Base-by-base conservation (phyloP, 2,888 invertebrate genomes). In the Campoletis raptor region DNA sequence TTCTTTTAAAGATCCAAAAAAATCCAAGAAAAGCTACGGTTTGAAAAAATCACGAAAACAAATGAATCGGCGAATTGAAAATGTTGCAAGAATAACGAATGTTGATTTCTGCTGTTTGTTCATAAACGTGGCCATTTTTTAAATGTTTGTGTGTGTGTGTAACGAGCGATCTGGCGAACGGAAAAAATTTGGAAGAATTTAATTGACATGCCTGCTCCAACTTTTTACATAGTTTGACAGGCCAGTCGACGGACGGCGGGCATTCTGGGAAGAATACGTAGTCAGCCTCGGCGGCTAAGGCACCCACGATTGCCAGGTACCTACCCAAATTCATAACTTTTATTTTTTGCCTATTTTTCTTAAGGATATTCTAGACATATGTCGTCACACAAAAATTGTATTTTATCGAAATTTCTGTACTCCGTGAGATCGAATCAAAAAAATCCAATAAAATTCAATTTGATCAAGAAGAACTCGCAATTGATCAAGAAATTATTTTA, bases 211-310 rank as follows among this genome's bases (percentile, higher is more conserved):
- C 98, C 98, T 98, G 98, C 95, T 96, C 96, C 95, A 99, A 97
- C 96, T 99, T 99, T 95, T 96, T 96, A 96, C 99, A 99, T 93
- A 99, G 96, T 95, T 97, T 97, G 93, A 97, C 97, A 94, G 97
- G 97, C 99, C 99, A 99, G 95, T 98, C 98, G 91, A 95, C 95
- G 92, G 98, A 97, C 93, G 99, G 99, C 89, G 99, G 99, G 95
- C 97, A 97, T 96, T 99, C 99, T 88, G 99, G 99, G 92, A 98
- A 97, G 96, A 99, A 99, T 92, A 99, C 98, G 96, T 97, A 99
- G 96, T 99, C 99, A 91, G 99, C 99, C 96, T 99, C 99, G 90
- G 98, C 97, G 92, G 99, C 97, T 95, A 99, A 96, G 94, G 98
- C 99, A 93, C 98, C 98, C 93, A 99, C 99, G 95, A 99, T 96